Base-by-base conservation (phyloP, 1,140 invertebrate species). In the Lasioglossum albipes region DNA sequence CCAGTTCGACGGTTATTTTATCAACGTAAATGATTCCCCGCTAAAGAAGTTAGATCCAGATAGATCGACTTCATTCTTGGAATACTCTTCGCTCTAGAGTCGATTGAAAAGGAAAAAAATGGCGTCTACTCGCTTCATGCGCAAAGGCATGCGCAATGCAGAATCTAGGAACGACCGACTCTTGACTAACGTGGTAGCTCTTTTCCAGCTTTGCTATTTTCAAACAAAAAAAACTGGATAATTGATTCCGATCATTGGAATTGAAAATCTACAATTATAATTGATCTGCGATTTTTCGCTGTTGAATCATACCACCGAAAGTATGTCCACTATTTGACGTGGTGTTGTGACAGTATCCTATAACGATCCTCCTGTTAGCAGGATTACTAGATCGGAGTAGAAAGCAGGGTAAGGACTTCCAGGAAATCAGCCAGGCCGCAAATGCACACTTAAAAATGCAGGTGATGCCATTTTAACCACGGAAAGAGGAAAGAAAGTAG, bases 91-190 rank as follows among this genome's bases (percentile, higher is more conserved):
- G 16, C 41, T 7, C 16, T 5, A 3, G 31, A 52, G 1, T 16
- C 16, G 3, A 27, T 31, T n/a, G 49, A 42, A 45, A 49, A 41
- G 20, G 20, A 31, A 65, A 27, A 78, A 52, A n/a, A 20, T 31
- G 36, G 36, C 31, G 36, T 18, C 22, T 45, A 18, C 57, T 77
- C 67, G 54, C 16, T 57, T 20, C 66, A 49, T 77, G 75, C 75
- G 67, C 41, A 62, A 31, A 78, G 16, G 57, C 75, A 71, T 72
- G 75, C 68, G 75, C 57, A 71, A 9, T 57, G 7, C 2, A 22
- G 4, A 7, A n/a, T 20, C 0, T 18, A 13, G 13, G 18, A 67
- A 68, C 31, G 13, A 75, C n/a, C 9, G 64, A 57, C 45, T 75
- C 57, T 45, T 41, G 45, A 57, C n/a, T 13, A 75, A 31, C 74